phyloP scores from a whole-genome alignment of 2,888 invertebrate genomes.

The Blastobasis lacticolella region DNA sequence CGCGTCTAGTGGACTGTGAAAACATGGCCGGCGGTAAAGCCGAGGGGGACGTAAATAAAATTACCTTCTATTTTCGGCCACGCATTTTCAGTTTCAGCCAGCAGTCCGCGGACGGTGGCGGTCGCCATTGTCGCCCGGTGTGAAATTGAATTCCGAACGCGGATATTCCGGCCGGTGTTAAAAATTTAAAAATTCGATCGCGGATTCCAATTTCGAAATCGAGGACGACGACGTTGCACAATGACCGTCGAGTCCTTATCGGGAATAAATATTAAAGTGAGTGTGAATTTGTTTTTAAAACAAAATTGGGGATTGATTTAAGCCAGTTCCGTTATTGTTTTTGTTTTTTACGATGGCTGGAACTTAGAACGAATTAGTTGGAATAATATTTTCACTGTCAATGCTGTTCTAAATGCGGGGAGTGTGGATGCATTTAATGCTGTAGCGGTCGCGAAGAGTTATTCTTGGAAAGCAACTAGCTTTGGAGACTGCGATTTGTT shows the following conservation, averaged over 20 bases:
- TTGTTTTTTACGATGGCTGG: too few relatives aligned
- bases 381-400: too few relatives aligned
- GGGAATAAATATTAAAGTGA: slow-evolving; percentile 66
- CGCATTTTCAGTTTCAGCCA: slow-evolving; percentile 64
- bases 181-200: slow-evolving; percentile 20
- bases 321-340: too few relatives aligned
- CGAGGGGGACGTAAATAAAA: slow-evolving; percentile 42
- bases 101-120: slow-evolving; percentile 46
- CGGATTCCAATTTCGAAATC: slow-evolving; percentile 22
- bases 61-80: slow-evolving; percentile 61
- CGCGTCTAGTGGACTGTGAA: slow-evolving; percentile 21
- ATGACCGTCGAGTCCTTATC: slow-evolving; percentile 51
- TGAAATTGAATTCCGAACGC: slow-evolving; percentile 7
- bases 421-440: too few relatives aligned
- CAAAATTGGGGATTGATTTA: too few relatives aligned
- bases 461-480: too few relatives aligned
- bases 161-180: too few relatives aligned
- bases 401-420: too few relatives aligned
- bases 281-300: slow-evolving; percentile 17
- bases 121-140: slow-evolving; percentile 34
- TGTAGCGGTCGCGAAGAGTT: too few relatives aligned
- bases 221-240: slow-evolving; percentile 46
- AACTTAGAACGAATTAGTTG: too few relatives aligned
- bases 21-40: slow-evolving; percentile 23
- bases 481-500: too few relatives aligned